Percentiles rank a stretch among this genome's conserved stretches.
phyloP scores from a whole-genome alignment of 2,888 invertebrate species.

The Sesamia inferens region DNA sequence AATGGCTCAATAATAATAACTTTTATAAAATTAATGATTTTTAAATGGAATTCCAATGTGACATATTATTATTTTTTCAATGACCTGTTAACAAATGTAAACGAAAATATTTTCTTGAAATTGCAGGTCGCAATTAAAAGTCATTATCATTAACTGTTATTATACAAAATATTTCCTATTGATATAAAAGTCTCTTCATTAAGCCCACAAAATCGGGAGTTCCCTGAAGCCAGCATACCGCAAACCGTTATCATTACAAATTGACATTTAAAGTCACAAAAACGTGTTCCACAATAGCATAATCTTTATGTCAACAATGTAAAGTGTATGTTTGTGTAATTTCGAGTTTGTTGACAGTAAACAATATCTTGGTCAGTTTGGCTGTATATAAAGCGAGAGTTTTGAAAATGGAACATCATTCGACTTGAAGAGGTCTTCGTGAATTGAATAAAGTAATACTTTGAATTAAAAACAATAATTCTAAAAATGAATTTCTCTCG shows the following conservation, averaged over 20 bases:
- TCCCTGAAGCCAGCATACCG: conserved; percentile 34
- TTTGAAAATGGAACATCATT: conserved; percentile 49
- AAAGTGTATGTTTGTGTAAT: conserved; percentile 5
- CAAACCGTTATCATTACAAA: conserved; percentile 27
- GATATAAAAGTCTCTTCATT: background rate
- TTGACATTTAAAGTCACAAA: background rate
- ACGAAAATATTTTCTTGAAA: too few species aligned
- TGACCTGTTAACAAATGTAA: too few species aligned
- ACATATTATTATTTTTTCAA: too few species aligned
- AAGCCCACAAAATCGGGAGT: conserved; percentile 39
- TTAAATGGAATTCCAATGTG: too few species aligned
- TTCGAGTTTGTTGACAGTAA: background rate
- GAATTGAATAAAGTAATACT: conserved; percentile 27
- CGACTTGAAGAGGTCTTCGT: conserved; percentile 21
- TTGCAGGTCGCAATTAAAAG: too few species aligned
- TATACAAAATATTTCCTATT: background rate
- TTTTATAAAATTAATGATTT: too few species aligned
- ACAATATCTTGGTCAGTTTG: conserved; percentile 1
- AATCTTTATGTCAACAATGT: background rate
- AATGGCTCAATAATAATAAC: too few species aligned
- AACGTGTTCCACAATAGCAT: background rate
- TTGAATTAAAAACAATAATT: conserved; percentile 36
- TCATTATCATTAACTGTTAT: background rate
- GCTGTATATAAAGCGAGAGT: conserved; percentile 44
- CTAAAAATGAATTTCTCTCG: conserved; percentile 74